Evolutionary conservation across 2,113 vertebrate genomes (phyloP).

Genomic region (crab-eating macaque (Macaca fascicularis)): DNA sequence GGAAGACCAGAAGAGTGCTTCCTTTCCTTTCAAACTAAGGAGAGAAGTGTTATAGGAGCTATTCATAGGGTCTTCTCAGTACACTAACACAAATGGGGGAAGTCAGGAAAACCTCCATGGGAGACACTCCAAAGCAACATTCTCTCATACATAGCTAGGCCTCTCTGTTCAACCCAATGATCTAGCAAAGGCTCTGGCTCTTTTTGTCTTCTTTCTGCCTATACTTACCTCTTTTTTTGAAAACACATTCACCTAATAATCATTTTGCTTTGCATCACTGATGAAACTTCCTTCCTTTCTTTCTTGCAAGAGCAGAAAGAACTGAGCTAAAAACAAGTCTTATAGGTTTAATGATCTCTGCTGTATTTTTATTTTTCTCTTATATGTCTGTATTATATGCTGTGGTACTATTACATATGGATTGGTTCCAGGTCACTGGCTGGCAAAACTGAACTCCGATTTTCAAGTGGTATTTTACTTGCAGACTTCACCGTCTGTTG

Average conservation of each 20-base stretch:
- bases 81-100: background rate
- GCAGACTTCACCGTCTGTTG: constrained; percentile 53
- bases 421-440: constrained; percentile 66
- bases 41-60: background rate
- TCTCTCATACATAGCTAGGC: background rate
- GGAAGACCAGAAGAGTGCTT: background rate
- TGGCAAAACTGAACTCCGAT: constrained; percentile 33
- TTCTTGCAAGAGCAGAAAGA: constrained; percentile 8
- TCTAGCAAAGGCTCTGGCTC: background rate
- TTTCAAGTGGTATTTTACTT: constrained; percentile 42
- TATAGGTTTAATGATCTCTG: background rate
- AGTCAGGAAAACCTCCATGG: background rate
- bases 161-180: background rate
- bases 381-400: constrained; percentile 44
- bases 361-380: constrained; percentile 53
- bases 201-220: background rate
- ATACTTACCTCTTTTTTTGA: background rate
- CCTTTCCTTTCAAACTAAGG: background rate
- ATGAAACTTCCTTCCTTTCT: background rate
- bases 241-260: background rate
- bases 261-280: background rate
- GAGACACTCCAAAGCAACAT: background rate
- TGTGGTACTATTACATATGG: constrained; percentile 3
- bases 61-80: background rate
- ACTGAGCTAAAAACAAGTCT: constrained; percentile 24